Base-by-base conservation (phyloP, 2,888 invertebrate genomes). In the Rapana venosa region DNA sequence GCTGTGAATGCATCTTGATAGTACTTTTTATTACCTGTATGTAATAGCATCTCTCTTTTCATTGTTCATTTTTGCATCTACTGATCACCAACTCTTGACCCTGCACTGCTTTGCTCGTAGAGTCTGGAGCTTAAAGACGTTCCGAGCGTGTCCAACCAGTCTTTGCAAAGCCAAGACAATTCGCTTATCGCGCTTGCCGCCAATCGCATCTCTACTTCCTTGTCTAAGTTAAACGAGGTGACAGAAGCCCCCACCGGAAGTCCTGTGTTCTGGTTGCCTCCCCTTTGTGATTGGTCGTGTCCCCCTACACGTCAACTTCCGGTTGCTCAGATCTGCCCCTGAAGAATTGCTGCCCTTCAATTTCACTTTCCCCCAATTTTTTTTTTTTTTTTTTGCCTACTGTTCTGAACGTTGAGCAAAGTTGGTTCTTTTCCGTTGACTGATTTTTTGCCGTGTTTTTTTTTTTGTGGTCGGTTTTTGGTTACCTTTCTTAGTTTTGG, bases 161-260 rank as follows among this genome's bases (percentile, higher is more conserved):
- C 93, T 89, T 90, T 92, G 86, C 91, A 90, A 70, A 92, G 92
- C 90, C 90, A 92, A 61, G 94, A 94, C 88, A 93, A 93, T 88
- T 92, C 92, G 17, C 92, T 93, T 86, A 91, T 94, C 86, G 93
- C 92, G 85, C 92, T 93, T 83, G 92, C 93, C 88, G 93, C 93
- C 87, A 92, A 92, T 92, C 93, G 93, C 90, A 92, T 93, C 88
- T 93, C 94, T 87, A 92, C 93, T 22, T 94, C 94, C 70, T 92
- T 94, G 90, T 92, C 93, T 84, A 93, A 93, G 87, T 92, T 94
- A n/a, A 93, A 93, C 87, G 93, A 93, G 91, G 93, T 93, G 90
- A 92, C 47, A 47, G 4, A 47, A 47, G 47, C 47, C 47, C 47
- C 74, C 32, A 74, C 70, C 13, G 22, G 13, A 26, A 61, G 58